These are phyloP conservation scores for Tanytarsus gracilentus DNA, from an alignment of 2,888 invertebrate species.

Conservation along the genomic window DNA sequence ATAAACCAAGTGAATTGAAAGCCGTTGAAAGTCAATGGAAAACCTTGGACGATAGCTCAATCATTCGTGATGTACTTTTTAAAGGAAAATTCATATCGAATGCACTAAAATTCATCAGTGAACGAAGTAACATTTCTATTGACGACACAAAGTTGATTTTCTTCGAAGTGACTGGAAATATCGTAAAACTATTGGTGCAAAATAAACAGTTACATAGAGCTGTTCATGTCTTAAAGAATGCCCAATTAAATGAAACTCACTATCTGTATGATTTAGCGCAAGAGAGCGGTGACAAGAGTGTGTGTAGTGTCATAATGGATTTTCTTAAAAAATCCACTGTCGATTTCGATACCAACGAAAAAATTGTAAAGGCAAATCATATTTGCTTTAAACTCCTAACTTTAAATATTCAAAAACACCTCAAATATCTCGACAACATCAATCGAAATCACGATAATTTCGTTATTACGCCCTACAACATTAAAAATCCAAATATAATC, in stretches of 20 bases:
- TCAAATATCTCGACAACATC: not conserved
- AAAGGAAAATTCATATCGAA: slow-evolving; percentile 39
- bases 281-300: not conserved
- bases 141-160: slow-evolving; percentile 6
- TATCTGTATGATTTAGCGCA: slow-evolving; percentile 1
- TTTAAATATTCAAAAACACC: not conserved
- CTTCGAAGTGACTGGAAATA: not conserved
- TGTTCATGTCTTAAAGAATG: slow-evolving; percentile 15
- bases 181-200: not conserved
- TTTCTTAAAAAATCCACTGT: not conserved
- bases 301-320: not conserved
- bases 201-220: slow-evolving; percentile 13
- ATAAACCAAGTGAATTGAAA: not conserved
- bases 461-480: not conserved
- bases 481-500: not conserved
- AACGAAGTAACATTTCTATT: slow-evolving; percentile 1
- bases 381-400: not conserved
- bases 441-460: not conserved
- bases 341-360: not conserved
- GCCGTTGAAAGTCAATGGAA: slow-evolving; percentile 25
- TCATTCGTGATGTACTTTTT: slow-evolving; percentile 37
- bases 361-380: not conserved
- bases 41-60: slow-evolving; percentile 34
- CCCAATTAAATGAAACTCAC: slow-evolving; percentile 11
- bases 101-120: not conserved